A percentile compares a stretch with the other conserved stretches of the same genome.
Evolutionary conservation across 2,888 invertebrate species (phyloP).

Genomic region (Rhabditophanes sp.): DNA sequence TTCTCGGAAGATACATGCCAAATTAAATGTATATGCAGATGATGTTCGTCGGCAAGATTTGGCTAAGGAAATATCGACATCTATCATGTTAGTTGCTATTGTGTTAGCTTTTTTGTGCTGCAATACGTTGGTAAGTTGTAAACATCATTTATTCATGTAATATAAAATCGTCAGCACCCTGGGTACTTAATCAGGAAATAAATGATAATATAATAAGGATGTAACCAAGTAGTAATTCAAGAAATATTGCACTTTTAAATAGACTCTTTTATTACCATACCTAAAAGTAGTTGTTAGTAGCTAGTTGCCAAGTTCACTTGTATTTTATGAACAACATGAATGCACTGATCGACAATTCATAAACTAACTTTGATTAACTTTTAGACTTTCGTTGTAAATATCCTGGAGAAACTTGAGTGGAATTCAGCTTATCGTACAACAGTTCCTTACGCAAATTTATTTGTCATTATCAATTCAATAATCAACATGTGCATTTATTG

Average conservation of each 20-base stretch:
- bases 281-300: no score
- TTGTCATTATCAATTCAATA: slow-evolving; percentile 20
- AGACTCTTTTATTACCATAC: no score
- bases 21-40: slow-evolving; percentile 18
- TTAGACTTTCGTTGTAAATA: slow-evolving; percentile 21
- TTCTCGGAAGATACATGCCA: slow-evolving; percentile 19
- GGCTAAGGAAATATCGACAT: slow-evolving; percentile 46
- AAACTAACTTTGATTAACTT: slow-evolving; percentile 4
- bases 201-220: no score
- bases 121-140: slow-evolving; percentile 35
- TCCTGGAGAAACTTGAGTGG: slow-evolving; percentile 19
- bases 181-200: no score
- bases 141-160: slow-evolving; percentile 4
- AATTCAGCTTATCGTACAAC: slow-evolving; percentile 12
- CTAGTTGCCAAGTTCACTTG: no score
- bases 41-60: slow-evolving; percentile 17
- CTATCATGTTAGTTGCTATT: slow-evolving; percentile 47
- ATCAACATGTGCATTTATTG: slow-evolving; percentile 25
- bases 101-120: slow-evolving; percentile 47
- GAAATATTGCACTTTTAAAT: no score
- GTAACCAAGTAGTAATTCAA: no score
- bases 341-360: slow-evolving; percentile 2
- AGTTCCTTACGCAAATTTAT: slow-evolving; percentile 19
- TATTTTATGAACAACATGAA: no score
- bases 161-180: no score